Conservation (phyloP, 2,888 invertebrate genomes). For the Cosmopolites sordidus region DNA sequence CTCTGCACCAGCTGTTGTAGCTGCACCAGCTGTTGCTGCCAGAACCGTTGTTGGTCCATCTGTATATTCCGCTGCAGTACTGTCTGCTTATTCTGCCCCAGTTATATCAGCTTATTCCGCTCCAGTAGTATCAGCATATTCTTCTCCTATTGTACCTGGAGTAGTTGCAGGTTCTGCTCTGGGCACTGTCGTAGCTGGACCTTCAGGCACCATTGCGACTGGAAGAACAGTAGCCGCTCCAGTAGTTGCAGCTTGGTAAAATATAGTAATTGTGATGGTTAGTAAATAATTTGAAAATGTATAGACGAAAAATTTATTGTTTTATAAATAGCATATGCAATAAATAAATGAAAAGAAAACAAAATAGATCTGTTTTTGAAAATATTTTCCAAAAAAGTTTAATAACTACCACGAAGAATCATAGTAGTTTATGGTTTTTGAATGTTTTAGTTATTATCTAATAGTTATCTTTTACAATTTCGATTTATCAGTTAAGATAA, state of each 20-base stretch:
- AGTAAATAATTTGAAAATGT: too few relatives aligned
- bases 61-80: conserved; percentile 5
- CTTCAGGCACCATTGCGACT: conserved; percentile 36
- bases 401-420: too few relatives aligned
- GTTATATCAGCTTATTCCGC: conserved; percentile 24
- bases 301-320: too few relatives aligned
- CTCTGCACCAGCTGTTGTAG: conserved; percentile 1
- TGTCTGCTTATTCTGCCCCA: conserved; percentile 17
- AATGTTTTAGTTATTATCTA: too few relatives aligned
- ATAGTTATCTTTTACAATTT: too few relatives aligned
- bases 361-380: too few relatives aligned
- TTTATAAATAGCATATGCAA: too few relatives aligned
- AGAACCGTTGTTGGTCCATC: conserved; percentile 9
- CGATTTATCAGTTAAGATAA: too few relatives aligned
- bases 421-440: too few relatives aligned
- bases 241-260: conserved; percentile 22
- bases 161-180: conserved; percentile 4
- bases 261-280: not conserved
- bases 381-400: too few relatives aligned
- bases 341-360: too few relatives aligned
- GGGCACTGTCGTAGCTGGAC: conserved; percentile 34
- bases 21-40: conserved; percentile 6
- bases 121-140: conserved; percentile 21
- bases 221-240: conserved; percentile 30
- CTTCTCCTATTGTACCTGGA: conserved; percentile 7